Evolutionary conservation across 2,797 vertebrate genomes (phyloP).

Genomic region (Peromyscus aztecus): DNA sequence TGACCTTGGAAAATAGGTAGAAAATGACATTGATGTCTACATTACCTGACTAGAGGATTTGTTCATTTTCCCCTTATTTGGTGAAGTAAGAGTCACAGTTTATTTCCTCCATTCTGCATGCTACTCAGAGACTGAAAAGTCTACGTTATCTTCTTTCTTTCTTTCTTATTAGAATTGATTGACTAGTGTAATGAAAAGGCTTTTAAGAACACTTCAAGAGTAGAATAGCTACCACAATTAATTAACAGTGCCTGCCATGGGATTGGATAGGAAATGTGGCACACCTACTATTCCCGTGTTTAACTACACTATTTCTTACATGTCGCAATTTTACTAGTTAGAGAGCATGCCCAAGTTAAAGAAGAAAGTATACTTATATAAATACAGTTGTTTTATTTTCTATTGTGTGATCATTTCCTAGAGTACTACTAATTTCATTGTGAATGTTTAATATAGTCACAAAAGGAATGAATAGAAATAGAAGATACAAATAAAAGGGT

Average conservation of each 20-base stretch:
- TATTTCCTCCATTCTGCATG: not conserved
- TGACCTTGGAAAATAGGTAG: not conserved
- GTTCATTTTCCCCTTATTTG: not conserved
- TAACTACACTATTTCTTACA: not conserved
- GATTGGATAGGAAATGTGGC: not conserved
- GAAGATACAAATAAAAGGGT: not conserved
- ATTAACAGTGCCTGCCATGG: not conserved
- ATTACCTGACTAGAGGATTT: not conserved
- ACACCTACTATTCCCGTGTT: not conserved
- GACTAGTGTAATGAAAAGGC: not conserved
- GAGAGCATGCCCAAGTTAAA: not conserved
- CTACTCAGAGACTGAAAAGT: not conserved
- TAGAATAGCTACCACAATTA: not conserved
- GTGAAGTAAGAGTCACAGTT: not conserved
- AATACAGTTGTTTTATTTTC: not conserved
- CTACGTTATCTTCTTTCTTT: slow-evolving; percentile 5
- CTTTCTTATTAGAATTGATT: not conserved
- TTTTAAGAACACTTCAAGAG: not conserved
- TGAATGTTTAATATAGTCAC: not conserved
- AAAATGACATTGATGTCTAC: not conserved
- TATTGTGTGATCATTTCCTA: not conserved
- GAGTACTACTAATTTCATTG: not conserved
- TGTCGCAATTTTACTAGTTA: not conserved
- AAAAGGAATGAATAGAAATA: not conserved
- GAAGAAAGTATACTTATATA: not conserved